A percentile compares a stretch with the other conserved stretches of the same genome.
These are phyloP conservation scores for Chorisops tibialis DNA, from an alignment of 2,888 invertebrate species.

Conservation along the genomic window DNA sequence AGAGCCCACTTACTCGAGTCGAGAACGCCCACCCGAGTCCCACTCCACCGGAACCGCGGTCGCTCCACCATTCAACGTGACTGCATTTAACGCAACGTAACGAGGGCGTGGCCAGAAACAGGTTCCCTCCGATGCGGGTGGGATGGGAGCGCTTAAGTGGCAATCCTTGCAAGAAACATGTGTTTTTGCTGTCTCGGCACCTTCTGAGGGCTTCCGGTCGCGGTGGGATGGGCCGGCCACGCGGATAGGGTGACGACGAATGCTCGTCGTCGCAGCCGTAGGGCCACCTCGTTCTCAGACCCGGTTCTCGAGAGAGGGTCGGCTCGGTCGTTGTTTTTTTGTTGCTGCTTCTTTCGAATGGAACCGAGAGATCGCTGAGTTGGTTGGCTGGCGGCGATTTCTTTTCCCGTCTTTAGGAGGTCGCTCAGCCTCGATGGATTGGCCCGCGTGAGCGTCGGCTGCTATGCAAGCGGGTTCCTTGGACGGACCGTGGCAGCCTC, in stretches of 20 bases:
- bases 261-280: too few relatives aligned
- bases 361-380: slow-evolving; percentile 3
- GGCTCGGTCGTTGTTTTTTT: too few relatives aligned
- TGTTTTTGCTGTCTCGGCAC: slow-evolving; percentile 7
- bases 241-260: slow-evolving; percentile 1
- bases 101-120: slow-evolving; percentile 9
- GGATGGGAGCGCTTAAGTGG: not conserved
- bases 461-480: slow-evolving; percentile 16
- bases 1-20: not conserved
- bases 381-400: slow-evolving; percentile 13
- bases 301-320: too few relatives aligned
- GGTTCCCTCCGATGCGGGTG: not conserved
- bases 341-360: not conserved
- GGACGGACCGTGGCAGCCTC: not conserved
- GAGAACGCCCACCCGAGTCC: not conserved
- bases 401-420: slow-evolving; percentile 11
- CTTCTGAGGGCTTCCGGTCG: not conserved
- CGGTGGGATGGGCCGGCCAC: not conserved
- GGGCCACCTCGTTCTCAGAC: too few relatives aligned
- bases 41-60: too few relatives aligned
- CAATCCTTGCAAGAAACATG: slow-evolving; percentile 3
- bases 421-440: slow-evolving; percentile 18
- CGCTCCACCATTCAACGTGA: not conserved
- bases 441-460: slow-evolving; percentile 8
- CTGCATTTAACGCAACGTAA: slow-evolving; percentile 8